These are phyloP conservation scores for Chromis chromis DNA, from an alignment of 2,797 vertebrate genomes.

Conservation along the genomic window DNA sequence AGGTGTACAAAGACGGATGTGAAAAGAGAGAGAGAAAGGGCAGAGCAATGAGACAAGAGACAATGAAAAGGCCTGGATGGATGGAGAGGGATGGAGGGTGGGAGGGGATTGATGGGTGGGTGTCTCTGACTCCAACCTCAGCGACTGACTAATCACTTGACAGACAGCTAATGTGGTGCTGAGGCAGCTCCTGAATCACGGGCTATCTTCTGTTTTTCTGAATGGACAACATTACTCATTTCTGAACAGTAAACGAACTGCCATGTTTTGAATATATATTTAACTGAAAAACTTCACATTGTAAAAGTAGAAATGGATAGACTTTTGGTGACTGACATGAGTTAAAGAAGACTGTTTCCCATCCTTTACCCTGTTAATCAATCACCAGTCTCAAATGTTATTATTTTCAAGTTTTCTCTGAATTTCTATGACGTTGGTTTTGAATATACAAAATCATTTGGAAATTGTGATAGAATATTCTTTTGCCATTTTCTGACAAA, in stretches of 20 bases:
- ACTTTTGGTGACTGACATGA: not conserved
- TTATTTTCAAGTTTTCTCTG: too few species aligned
- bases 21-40: conserved; percentile 22
- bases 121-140: conserved; percentile 53
- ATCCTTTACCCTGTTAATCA: not conserved
- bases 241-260: conserved; percentile 13
- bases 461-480: too few species aligned
- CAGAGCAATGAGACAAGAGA: conserved; percentile 51
- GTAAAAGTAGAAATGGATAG: not conserved
- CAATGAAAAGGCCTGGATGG: conserved; percentile 44
- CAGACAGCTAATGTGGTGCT: conserved; percentile 49
- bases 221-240: conserved; percentile 34
- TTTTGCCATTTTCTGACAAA: too few species aligned
- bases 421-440: too few species aligned
- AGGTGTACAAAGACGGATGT: conserved; percentile 57
- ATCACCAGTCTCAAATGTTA: not conserved
- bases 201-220: conserved; percentile 31
- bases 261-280: not conserved
- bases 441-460: too few species aligned
- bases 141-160: conserved; percentile 64
- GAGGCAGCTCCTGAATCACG: conserved; percentile 58
- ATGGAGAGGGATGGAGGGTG: conserved; percentile 46
- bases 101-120: conserved; percentile 44
- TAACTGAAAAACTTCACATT: not conserved
- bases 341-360: not conserved